Evolutionary conservation across 2,888 invertebrate species (phyloP).

Genomic region (Dendrolimus pini): DNA sequence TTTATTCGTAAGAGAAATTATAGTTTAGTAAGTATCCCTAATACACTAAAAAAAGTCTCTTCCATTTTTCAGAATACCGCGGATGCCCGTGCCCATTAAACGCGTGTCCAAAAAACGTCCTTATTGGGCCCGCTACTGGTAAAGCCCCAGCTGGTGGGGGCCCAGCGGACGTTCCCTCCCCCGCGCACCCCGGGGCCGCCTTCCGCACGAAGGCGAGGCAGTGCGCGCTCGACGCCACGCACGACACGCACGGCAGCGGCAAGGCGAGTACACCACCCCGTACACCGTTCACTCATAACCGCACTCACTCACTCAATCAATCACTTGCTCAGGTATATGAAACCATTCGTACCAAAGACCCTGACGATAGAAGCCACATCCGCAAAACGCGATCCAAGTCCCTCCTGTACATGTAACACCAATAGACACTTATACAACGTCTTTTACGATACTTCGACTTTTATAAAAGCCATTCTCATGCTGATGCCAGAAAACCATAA

Average conservation of each 20-base stretch:
- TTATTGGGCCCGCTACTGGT: conserved; percentile 98
- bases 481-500: too few species aligned
- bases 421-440: too few species aligned
- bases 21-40: too few species aligned
- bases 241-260: conserved; percentile 65
- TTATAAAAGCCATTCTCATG: too few species aligned
- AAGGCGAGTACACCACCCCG: conserved; percentile 35
- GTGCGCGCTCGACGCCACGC: conserved; percentile 54
- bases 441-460: too few species aligned
- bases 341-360: too few species aligned
- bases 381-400: neutral
- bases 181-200: conserved; percentile 70
- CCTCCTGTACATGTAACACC: too few species aligned
- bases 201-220: conserved; percentile 71
- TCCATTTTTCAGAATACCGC: conserved; percentile 54
- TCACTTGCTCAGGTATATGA: neutral
- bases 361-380: neutral
- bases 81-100: conserved; percentile 93
- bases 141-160: conserved; percentile 88
- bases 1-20: too few species aligned
- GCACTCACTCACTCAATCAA: neutral
- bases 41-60: too few species aligned
- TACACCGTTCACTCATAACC: too few species aligned
- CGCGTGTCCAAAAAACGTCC: conserved; percentile 98
- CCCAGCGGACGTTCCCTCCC: conserved; percentile 57